Evolutionary conservation across 2,888 invertebrate species (phyloP).

Genomic region (Teinopalpus imperialis): DNA sequence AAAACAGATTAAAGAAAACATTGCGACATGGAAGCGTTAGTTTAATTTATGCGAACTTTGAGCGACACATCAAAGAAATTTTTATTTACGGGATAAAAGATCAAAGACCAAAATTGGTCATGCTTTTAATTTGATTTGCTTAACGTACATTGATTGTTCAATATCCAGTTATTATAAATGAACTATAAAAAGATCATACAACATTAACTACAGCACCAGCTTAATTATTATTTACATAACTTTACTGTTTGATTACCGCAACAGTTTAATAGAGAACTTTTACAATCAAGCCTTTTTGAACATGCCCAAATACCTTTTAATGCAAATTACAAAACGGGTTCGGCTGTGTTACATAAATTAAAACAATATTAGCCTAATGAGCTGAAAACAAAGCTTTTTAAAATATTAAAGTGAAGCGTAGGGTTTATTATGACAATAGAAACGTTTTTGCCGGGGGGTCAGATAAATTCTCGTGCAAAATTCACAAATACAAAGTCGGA

Average conservation of each 20-base stretch:
- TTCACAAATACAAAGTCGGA: constrained; percentile 50
- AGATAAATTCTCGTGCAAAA: constrained; percentile 62
- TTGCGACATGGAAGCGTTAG: no score
- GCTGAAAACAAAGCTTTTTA: constrained; percentile 18
- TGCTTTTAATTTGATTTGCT: no score
- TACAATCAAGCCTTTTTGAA: background rate
- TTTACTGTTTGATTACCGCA: no score
- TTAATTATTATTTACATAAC: no score
- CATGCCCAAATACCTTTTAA: background rate
- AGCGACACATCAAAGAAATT: constrained; percentile 1
- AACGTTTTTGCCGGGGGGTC: constrained; percentile 54
- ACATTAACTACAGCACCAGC: no score
- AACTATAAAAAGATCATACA: no score
- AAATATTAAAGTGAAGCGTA: constrained; percentile 32
- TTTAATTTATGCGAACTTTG: no score
- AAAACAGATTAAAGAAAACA: no score
- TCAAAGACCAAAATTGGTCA: background rate
- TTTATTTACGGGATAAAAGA: background rate
- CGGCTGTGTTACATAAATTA: background rate
- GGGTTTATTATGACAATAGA: constrained; percentile 47
- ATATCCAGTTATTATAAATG: no score
- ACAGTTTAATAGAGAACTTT: background rate
- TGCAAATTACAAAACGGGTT: background rate
- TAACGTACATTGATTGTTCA: no score
- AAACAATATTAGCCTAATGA: constrained; percentile 12